Base-by-base conservation (phyloP, 2,888 invertebrate genomes). In the Allacma fusca region DNA sequence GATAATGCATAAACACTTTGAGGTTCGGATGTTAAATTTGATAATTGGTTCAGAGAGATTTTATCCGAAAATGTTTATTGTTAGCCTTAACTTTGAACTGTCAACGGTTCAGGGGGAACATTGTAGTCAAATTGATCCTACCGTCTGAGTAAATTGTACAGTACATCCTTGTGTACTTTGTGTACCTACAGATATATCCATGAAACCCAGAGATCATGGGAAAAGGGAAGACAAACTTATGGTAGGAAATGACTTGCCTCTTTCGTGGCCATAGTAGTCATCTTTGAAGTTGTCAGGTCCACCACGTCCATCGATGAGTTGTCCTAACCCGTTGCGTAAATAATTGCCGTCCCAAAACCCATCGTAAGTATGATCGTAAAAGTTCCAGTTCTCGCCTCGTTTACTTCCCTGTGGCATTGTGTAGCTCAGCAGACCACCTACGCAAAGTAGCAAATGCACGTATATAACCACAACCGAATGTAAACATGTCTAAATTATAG, bases 351-450 rank as follows among this genome's bases (percentile, higher is more conserved):
- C 91, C 92, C 93, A 93, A 85, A 91, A 90, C 0, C 95, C 95
- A 87, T 96, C 96, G 88, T 96, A 96, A 26, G 92, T 91, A 81
- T 91, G 90, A 87, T 96, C 96, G 81, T 91, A 92, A 83, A 96
- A 91, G 86, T 94, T 94, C 87, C 94, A 91, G 70, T 91, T 92
- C 83, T 91, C 91, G 82, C 93, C 93, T 34, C 93, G 89, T 85
- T 92, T 91, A 88, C 94, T 93, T 21, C 96, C 96, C 86, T 94
- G 94, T 21, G 94, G 93, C 92, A 95, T 94, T 69, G 93, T 91
- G 88, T 96, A 97, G 79, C 94, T 91, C 34, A 94, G 90, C 76
- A 96, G 90, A 26, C 94, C 94, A 85, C 93, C 96, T 93, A 89
- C 28, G 86, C 85, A 65, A 34, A 70, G 62, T 40, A 68, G 62